Conservation (phyloP, 1,140 invertebrate species). For the Cydia splendana region DNA sequence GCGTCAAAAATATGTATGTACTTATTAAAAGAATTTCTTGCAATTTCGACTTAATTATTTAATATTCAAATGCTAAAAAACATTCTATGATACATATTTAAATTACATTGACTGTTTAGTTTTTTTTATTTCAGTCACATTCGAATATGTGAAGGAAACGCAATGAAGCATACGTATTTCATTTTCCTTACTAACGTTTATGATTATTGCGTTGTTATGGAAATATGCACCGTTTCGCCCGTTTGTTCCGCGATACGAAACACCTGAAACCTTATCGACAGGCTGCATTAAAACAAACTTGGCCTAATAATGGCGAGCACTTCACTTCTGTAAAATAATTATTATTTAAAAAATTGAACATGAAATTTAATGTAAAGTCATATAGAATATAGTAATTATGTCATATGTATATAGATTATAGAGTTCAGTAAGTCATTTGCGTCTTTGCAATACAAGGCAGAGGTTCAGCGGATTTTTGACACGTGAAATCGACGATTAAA, state of each 20-base stretch:
- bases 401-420: background rate
- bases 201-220: background rate
- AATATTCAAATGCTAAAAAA: no score
- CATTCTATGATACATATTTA: no score
- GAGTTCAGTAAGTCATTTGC: background rate
- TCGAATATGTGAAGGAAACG: background rate
- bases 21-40: no score
- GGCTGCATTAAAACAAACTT: conserved; percentile 22
- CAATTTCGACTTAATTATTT: no score
- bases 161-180: background rate
- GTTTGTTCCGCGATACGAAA: conserved; percentile 2
- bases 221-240: background rate
- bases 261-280: conserved; percentile 23
- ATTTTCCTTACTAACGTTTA: background rate
- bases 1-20: no score
- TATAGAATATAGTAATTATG: no score
- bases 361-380: background rate
- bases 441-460: no score
- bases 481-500: no score
- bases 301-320: background rate
- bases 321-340: background rate
- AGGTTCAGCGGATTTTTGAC: no score
- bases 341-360: background rate
- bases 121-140: background rate
- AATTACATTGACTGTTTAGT: background rate